Conservation (phyloP, 1,140 invertebrate species). For the Temnothorax longispinosus region DNA sequence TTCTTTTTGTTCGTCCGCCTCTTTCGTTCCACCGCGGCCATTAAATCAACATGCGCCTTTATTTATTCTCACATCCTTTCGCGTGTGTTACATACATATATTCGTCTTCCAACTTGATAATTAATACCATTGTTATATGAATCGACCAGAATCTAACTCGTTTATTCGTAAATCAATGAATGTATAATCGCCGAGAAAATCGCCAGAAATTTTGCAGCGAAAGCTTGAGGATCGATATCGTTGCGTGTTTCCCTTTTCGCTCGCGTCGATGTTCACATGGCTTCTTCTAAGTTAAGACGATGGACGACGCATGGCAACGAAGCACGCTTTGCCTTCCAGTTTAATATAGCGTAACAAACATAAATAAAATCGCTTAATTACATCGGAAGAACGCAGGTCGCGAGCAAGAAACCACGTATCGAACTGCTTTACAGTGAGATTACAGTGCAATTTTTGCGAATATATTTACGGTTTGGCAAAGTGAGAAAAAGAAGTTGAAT, state of each 20-base stretch:
- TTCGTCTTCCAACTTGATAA: slow-evolving; percentile 17
- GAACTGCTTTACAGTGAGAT: slow-evolving; percentile 25
- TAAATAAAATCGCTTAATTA: slow-evolving; percentile 59
- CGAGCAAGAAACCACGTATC: slow-evolving; percentile 53
- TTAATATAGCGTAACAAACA: slow-evolving; percentile 45
- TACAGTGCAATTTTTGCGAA: slow-evolving; percentile 47
- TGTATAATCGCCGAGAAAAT: not conserved
- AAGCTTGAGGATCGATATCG: slow-evolving; percentile 26
- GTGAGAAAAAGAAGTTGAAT: slow-evolving; percentile 23
- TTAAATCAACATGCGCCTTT: slow-evolving; percentile 53
- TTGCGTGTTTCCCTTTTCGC: slow-evolving; percentile 9
- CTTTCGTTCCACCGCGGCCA: slow-evolving; percentile 50
- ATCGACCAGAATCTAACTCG: not conserved
- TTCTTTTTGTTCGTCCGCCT: slow-evolving; percentile 40
- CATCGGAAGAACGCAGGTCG: slow-evolving; percentile 8
- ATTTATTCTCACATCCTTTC: slow-evolving; percentile 13
- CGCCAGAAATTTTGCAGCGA: not conserved
- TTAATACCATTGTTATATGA: not conserved
- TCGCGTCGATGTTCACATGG: not conserved
- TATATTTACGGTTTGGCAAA: slow-evolving; percentile 45
- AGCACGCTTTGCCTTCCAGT: slow-evolving; percentile 14
- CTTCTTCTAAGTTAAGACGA: slow-evolving; percentile 14
- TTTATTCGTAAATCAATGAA: not conserved
- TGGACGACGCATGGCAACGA: not conserved
- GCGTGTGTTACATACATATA: not conserved